Evolutionary conservation across 2,113 vertebrate genomes (phyloP).

Genomic region (Chloebia gouldiae): DNA sequence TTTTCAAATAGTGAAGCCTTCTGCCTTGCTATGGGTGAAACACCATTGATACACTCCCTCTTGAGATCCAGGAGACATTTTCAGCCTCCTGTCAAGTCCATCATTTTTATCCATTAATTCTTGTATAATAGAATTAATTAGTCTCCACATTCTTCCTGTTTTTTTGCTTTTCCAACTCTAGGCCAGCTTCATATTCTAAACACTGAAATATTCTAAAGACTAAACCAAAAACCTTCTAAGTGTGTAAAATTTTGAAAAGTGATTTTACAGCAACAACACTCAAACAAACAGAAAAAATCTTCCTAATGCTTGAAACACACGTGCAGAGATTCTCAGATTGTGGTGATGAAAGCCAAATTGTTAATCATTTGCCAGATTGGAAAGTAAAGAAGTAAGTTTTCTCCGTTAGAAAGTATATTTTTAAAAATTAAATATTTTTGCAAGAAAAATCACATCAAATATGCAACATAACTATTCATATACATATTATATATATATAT

Average conservation of each 20-base stretch:
- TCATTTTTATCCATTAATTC: constrained; percentile 57
- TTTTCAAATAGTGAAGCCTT: not conserved
- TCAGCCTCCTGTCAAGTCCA: constrained; percentile 62
- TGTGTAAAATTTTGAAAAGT: not conserved
- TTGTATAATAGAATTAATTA: constrained; percentile 48
- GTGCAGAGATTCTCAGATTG: not conserved
- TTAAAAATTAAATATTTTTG: not conserved
- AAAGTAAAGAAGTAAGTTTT: not conserved
- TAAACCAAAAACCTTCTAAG: not conserved
- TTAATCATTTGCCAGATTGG: not conserved
- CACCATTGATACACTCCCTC: constrained; percentile 3
- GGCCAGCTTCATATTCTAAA: constrained; percentile 55
- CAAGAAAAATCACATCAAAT: not conserved
- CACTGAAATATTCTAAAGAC: not conserved
- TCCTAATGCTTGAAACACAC: not conserved
- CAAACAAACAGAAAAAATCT: not conserved
- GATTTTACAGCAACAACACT: not conserved
- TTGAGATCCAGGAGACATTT: constrained; percentile 35
- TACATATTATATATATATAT: not conserved
- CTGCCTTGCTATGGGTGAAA: not conserved
- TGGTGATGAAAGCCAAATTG: not conserved
- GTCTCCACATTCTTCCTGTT: not conserved
- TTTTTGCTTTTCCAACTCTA: constrained; percentile 62
- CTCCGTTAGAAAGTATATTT: not conserved
- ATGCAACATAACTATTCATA: not conserved